Evolutionary conservation across 2,797 vertebrate species (phyloP).

Genomic region (Champsocephalus esox): DNA sequence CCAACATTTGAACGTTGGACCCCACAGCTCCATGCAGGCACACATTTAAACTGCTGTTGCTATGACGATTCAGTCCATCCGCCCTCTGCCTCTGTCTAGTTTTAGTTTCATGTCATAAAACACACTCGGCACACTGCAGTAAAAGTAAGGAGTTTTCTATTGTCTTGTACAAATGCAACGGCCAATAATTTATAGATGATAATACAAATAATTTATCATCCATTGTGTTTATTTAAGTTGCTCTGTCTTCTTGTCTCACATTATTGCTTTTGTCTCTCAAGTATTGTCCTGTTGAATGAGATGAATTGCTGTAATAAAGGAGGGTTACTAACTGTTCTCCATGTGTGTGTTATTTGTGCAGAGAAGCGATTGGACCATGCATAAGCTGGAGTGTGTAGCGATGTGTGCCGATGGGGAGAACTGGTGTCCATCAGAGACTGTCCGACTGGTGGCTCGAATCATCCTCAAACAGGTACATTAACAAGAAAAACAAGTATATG

Average conservation of each 20-base stretch:
- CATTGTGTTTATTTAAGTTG: background rate
- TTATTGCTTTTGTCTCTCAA: background rate
- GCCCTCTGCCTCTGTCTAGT: constrained; percentile 24
- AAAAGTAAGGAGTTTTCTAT: background rate
- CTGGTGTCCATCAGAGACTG: constrained; percentile 97
- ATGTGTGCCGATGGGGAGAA: constrained; percentile 94
- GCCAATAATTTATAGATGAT: background rate
- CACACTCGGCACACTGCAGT: constrained; percentile 10
- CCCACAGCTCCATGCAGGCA: background rate
- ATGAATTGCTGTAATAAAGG: background rate
- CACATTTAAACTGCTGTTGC: constrained; percentile 23
- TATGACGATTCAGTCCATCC: constrained; percentile 40
- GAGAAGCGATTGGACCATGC: constrained; percentile 97
- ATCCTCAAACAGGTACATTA: constrained; percentile 93
- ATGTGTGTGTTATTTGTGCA: constrained; percentile 56
- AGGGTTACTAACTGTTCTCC: background rate
- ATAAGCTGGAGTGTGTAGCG: constrained; percentile 94
- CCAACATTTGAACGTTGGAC: constrained; percentile 6
- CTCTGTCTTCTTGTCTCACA: background rate
- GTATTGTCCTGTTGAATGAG: background rate
- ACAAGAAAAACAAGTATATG: background rate
- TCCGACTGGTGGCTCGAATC: constrained; percentile 94
- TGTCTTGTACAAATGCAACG: background rate
- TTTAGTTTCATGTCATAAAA: constrained; percentile 42
- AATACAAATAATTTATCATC: background rate